phyloP scores from a whole-genome alignment of 2,888 invertebrate genomes.

The Polyommatus icarus region DNA sequence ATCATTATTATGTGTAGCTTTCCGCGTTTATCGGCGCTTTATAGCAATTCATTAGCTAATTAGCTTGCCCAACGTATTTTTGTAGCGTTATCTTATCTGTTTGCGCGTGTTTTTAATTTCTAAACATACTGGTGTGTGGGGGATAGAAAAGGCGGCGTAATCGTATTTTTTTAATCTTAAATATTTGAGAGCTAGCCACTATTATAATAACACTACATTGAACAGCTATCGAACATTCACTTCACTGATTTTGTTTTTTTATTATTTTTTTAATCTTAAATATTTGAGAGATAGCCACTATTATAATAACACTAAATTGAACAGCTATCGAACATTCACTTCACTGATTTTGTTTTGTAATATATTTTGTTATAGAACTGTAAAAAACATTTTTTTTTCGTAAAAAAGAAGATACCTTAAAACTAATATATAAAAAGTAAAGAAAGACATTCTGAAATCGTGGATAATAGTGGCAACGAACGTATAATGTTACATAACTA shows the following conservation, averaged over 20 bases:
- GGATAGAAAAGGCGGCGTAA: no score
- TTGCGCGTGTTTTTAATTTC: not conserved
- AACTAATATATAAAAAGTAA: not conserved
- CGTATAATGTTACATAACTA: not conserved
- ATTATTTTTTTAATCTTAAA: no score
- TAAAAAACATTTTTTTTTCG: no score
- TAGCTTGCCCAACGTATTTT: not conserved
- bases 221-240: no score
- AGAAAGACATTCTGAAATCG: not conserved
- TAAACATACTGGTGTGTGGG: not conserved
- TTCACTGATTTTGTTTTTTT: no score
- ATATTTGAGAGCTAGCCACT: no score
- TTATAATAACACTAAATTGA: no score
- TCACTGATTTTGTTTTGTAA: no score
- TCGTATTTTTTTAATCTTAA: not conserved
- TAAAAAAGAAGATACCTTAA: not conserved
- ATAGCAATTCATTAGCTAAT: not conserved
- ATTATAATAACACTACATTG: no score
- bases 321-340: no score
- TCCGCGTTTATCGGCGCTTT: not conserved
- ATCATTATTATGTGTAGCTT: not conserved
- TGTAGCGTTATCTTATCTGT: not conserved
- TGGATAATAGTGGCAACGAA: not conserved
- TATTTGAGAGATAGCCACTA: no score
- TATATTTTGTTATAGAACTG: no score